Conservation (phyloP, 2,797 vertebrate species). For the Varecia variegata region DNA sequence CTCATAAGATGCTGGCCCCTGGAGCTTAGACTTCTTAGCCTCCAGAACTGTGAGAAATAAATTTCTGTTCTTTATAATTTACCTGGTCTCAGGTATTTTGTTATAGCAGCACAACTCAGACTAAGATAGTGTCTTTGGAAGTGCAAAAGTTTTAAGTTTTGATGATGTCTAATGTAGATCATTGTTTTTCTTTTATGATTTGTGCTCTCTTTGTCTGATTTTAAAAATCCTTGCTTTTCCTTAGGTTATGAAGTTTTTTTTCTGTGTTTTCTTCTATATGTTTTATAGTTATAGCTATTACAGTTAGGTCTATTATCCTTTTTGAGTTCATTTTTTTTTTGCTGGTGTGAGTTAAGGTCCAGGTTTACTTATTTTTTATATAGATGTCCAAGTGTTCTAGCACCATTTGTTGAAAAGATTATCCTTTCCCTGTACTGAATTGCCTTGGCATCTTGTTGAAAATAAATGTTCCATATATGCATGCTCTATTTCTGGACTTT, state of each 20-base stretch:
- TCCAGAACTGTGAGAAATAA: not conserved
- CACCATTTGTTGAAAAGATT: not conserved
- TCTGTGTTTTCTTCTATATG: not conserved
- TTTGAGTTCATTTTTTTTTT: not conserved
- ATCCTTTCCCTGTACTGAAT: not conserved
- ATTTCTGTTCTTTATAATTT: not conserved
- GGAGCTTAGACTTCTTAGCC: not conserved
- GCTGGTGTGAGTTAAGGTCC: not conserved
- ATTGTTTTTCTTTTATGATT: not conserved
- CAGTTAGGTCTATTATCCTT: not conserved
- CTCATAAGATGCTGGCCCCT: not conserved
- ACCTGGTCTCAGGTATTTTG: not conserved
- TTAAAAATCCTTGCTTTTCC: not conserved
- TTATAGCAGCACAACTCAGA: not conserved
- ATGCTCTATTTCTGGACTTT: not conserved
- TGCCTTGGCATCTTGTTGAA: not conserved
- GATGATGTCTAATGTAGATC: not conserved
- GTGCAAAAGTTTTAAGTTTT: not conserved
- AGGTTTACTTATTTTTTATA: not conserved
- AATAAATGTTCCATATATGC: not conserved
- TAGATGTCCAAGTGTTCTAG: not conserved
- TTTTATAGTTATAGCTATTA: not conserved
- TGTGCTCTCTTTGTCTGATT: not conserved
- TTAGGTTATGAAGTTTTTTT: not conserved
- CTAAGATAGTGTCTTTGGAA: not conserved